Evolutionary conservation across 2,888 invertebrate genomes (phyloP).

Genomic region (Pterobdella sp.): DNA sequence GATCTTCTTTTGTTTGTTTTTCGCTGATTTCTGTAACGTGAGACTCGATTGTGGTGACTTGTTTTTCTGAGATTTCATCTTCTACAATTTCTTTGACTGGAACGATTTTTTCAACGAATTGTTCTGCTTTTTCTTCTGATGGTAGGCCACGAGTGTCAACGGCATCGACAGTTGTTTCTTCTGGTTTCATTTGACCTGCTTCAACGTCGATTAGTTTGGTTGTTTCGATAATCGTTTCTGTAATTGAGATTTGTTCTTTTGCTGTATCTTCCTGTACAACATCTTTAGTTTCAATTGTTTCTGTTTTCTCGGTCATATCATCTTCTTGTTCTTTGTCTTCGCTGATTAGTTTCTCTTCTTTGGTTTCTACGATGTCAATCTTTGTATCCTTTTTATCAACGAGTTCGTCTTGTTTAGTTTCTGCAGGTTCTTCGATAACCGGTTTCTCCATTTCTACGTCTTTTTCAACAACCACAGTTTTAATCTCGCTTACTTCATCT

Average conservation of each 20-base stretch:
- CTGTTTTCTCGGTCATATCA: neutral
- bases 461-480: neutral
- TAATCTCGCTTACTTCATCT: neutral
- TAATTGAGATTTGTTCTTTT: no score
- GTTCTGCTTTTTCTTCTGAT: neutral
- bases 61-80: neutral
- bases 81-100: neutral
- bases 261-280: neutral
- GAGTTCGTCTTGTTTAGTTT: neutral
- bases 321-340: neutral
- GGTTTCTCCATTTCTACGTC: neutral
- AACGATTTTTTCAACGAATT: neutral
- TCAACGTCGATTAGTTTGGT: neutral
- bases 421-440: neutral
- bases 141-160: no score
- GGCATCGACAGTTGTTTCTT: neutral
- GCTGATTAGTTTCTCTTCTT: neutral
- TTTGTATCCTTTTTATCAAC: neutral
- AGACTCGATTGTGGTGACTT: neutral
- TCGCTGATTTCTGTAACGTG: neutral
- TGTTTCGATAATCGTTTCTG: neutral
- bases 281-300: neutral
- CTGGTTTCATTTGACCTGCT: neutral
- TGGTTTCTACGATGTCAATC: neutral
- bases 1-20: neutral